Conservation (phyloP, 1,140 invertebrate genomes). For the Plutomurus gul region DNA sequence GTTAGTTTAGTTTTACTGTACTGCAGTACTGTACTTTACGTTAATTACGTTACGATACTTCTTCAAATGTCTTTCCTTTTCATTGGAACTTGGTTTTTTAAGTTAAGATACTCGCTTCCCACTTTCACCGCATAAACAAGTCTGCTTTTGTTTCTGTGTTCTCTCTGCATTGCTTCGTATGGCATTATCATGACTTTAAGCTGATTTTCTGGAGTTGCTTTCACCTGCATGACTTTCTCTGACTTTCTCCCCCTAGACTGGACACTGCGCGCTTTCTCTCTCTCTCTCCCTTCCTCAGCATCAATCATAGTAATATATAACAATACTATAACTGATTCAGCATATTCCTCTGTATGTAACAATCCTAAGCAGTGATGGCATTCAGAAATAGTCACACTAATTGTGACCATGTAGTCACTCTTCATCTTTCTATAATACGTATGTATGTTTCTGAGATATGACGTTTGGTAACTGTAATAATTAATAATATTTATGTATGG, state of each 20-base stretch:
- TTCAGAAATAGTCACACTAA: neutral
- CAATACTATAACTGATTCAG: conserved; percentile 14
- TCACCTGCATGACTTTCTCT: too few species aligned
- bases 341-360: conserved; percentile 22
- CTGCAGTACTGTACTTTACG: neutral
- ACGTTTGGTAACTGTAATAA: conserved; percentile 25
- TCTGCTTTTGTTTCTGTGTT: too few species aligned
- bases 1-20: conserved; percentile 12
- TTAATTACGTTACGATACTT: conserved; percentile 23
- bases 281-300: neutral
- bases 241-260: too few species aligned
- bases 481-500: neutral
- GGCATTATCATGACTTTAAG: too few species aligned
- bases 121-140: too few species aligned
- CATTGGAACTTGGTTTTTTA: neutral
- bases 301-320: too few species aligned
- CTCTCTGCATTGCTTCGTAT: too few species aligned
- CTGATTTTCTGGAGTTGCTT: too few species aligned
- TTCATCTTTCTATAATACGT: neutral
- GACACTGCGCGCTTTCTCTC: too few species aligned
- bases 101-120: neutral
- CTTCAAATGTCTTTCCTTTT: conserved; percentile 24
- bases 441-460: conserved; percentile 24
- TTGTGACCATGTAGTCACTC: neutral
- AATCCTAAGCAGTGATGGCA: conserved; percentile 8